Evolutionary conservation across 2,888 invertebrate species (phyloP), one percentile per base, ranked within the genome.

Genomic region (Graphium colonna): DNA sequence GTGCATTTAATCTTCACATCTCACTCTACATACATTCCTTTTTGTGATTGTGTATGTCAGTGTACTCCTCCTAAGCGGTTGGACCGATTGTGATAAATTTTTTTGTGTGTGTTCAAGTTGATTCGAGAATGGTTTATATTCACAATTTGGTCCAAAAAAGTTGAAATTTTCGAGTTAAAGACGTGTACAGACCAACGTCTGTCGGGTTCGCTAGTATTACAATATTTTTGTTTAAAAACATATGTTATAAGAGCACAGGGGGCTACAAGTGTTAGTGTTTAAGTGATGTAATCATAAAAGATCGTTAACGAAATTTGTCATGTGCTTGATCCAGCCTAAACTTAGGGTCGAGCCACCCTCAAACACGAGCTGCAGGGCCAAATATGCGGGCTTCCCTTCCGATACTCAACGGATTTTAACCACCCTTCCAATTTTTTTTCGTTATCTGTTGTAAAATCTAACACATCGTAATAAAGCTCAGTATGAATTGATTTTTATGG

Each of bases 361-460:
- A 67, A 66, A 64, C 64, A 65, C 63, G 77, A 80, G 78, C 75
- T 73, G 69, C 56, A 68, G 79, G 77, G 73, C 67, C 68, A 75
- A 73, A 68, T 66, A 88, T 88, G 87, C 88, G 87, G 88, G 88
- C 67, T 60, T 68, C 62, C 62, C 72, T 62, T 62, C 63, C 63
- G 61, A 62, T 61, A 67, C 46, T 64, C 63, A 71, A 73, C 68
- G 61, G 63, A 66, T 72, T 77, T 79, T 63, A 62, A 61, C 50
- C 46, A 40, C 46, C 45, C 50, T 31, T 31, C 69, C 68, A 64
- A 18, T 5, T 1, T 10, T n/a, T n/a, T n/a, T n/a, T n/a, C n/a
- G 28, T 47, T 63, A 40, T 1, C 31, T 0, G 70, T 62, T 65
- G 51, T 61, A 16, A 52, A 60, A 65, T 56, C 52, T 79, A 71